Evolutionary conservation across 2,797 vertebrate genomes (phyloP).

Genomic region (Argya squamiceps): DNA sequence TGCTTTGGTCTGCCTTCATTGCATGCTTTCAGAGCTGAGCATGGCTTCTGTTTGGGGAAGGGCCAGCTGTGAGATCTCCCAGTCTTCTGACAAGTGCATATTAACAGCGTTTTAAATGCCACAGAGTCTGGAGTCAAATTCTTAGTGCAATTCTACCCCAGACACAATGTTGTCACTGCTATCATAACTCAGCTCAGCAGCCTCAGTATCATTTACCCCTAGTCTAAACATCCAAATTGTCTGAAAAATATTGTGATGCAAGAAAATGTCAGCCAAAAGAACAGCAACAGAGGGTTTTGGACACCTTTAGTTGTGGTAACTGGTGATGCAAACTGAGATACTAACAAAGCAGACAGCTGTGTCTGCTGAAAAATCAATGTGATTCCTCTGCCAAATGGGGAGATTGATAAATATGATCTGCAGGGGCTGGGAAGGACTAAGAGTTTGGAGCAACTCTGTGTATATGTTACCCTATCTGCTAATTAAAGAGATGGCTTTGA

Average conservation of each 20-base stretch:
- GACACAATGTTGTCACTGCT: background rate
- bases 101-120: background rate
- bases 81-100: background rate
- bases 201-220: background rate
- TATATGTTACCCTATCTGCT: background rate
- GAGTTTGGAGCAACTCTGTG: background rate
- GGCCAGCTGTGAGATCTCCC: background rate
- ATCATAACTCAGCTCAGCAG: background rate
- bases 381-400: background rate
- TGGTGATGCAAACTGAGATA: background rate
- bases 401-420: background rate
- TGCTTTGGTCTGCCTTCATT: constrained; percentile 14
- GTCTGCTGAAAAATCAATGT: constrained; percentile 23
- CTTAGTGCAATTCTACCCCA: background rate
- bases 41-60: constrained; percentile 18
- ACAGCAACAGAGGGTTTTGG: background rate
- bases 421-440: background rate
- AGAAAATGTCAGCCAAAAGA: background rate
- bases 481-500: background rate
- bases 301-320: background rate
- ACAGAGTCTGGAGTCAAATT: background rate
- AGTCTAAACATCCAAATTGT: background rate
- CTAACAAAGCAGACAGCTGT: background rate
- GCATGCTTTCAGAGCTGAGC: background rate
- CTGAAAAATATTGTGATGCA: background rate